Evolutionary conservation across 2,888 invertebrate species (phyloP).

Genomic region (Oxyscelio sp.): DNA sequence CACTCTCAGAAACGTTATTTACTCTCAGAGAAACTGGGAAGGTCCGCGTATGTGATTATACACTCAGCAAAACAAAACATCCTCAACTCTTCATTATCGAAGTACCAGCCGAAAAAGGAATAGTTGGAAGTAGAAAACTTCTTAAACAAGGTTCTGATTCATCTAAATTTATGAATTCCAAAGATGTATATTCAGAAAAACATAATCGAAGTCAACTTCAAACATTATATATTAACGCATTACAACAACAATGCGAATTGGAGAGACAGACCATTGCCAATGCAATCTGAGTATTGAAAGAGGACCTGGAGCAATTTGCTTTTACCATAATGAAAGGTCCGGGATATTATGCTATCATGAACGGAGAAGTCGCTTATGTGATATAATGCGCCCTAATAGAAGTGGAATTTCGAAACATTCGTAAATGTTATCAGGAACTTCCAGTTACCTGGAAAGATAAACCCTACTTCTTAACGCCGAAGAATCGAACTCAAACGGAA

Average conservation of each 20-base stretch:
- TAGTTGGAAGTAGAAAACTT: not conserved
- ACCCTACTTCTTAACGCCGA: conserved; percentile 73
- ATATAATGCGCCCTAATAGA: conserved; percentile 77
- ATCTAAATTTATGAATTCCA: conserved; percentile 76
- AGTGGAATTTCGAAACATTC: conserved; percentile 59
- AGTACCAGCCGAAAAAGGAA: not conserved
- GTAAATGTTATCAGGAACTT: conserved; percentile 72
- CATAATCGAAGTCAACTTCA: conserved; percentile 73
- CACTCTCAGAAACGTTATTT: conserved; percentile 60
- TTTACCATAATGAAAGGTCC: conserved; percentile 74
- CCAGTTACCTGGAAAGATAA: conserved; percentile 29
- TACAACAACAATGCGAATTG: conserved; percentile 76
- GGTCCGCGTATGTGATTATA: conserved; percentile 29
- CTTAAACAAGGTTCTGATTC: conserved; percentile 67
- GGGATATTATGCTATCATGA: conserved; percentile 77
- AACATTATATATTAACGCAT: conserved; percentile 72
- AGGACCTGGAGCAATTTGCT: conserved; percentile 78
- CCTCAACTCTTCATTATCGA: conserved; percentile 60
- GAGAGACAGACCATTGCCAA: conserved; percentile 78
- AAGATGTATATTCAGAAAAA: conserved; percentile 80
- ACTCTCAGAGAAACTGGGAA: conserved; percentile 47
- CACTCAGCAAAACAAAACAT: conserved; percentile 54
- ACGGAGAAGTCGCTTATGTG: conserved; percentile 80
- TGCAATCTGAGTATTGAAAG: conserved; percentile 74
- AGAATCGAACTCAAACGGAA: conserved; percentile 67